Base-by-base conservation (phyloP, 2,888 invertebrate species). In the Periphyllus acericola region DNA sequence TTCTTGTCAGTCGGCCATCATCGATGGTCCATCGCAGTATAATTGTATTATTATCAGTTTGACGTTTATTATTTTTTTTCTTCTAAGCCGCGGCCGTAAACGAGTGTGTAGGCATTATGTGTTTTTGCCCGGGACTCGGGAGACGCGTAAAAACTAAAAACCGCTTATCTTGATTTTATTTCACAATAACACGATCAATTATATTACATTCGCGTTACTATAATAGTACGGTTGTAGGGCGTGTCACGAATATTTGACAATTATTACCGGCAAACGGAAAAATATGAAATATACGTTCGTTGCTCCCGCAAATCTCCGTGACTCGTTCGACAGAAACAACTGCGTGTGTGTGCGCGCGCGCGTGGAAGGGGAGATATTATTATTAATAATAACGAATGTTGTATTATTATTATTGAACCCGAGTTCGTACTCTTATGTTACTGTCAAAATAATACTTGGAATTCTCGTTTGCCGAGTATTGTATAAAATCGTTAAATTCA, bases 381-480 rank as follows among this genome's bases (percentile, higher is more conserved):
- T 46, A 46, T 46, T 55, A 83, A 55, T 72, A 74, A 83, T 25
- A 66, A 75, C 36, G 74, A 75, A 75, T 83, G 46, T 46, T 46
- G 11, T 11, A 46, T 46, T 46, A 46, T 46, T 14, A 46, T 46
- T 40, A 75, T 75, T 74, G 74, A 60, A 83, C 36, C 29, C 25
- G 74, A n/a, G 55, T 74, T 74, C 55, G 32, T 79, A 32, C 8
- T 46, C 11, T 72, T 71, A 29, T 46, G 14, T 40, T 9, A 46
- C 32, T 32, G 72, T 72, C 52, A 11, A 82, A 46, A 82, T 52
- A 52, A n/a, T 72, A n/a, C 46, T 25, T 21, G 29, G 68, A 83
- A 74, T 74, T 83, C 74, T 74, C 25, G 55, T 52, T 55, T n/a
- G 72, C 29, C 74, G 25, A 52, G 55, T 36, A 74, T 55, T 36